Evolutionary conservation across 2,797 vertebrate species (phyloP), one percentile per base, ranked within the genome.

Genomic region (Halcyon badia): DNA sequence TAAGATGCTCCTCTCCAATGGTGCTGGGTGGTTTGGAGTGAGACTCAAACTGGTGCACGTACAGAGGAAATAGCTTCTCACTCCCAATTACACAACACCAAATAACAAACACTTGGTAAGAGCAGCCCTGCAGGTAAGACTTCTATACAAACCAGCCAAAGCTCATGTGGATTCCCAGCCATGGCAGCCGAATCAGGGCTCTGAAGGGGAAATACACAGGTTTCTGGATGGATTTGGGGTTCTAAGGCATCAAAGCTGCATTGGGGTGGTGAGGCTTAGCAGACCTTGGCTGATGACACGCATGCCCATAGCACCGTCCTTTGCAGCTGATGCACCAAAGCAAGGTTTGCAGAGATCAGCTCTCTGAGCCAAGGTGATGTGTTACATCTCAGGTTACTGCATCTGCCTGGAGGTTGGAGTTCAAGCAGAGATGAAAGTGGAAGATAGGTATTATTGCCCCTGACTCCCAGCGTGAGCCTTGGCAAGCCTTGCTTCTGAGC

Each of bases 351-450:
- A 90, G 89, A 88, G 85, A 94, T 87, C 91, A 87, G 25, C 70
- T 75, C 60, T 35, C 83, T 68, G 30, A 68, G 90, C 81, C 81
- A 93, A 83, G 81, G 48, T 24, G 69, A 71, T 61, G 60, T 0
- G 1, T 65, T 92, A 91, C 70, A 61, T 83, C 79, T 72, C 78
- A 87, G 46, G 19, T 89, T 83, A 87, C 80, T 93, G 28, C 83
- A 79, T 64, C 66, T 94, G 93, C 88, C 87, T 41, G 64, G 64
- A 93, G 88, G 88, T 90, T 95, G 64, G 56, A 81, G 88, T 87
- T 93, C 86, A 93, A 77, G 71, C 48, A 61, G 77, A 95, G 88
- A 94, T 89, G 41, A 80, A 94, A 97, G 88, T 20, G 30, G 24
- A 89, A 90, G 86, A 77, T 31, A 80, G 56, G 64, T 41, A 79